These are phyloP conservation scores for Rhadina sibilatrix DNA, from an alignment of 2,113 vertebrate genomes.

Conservation along the genomic window DNA sequence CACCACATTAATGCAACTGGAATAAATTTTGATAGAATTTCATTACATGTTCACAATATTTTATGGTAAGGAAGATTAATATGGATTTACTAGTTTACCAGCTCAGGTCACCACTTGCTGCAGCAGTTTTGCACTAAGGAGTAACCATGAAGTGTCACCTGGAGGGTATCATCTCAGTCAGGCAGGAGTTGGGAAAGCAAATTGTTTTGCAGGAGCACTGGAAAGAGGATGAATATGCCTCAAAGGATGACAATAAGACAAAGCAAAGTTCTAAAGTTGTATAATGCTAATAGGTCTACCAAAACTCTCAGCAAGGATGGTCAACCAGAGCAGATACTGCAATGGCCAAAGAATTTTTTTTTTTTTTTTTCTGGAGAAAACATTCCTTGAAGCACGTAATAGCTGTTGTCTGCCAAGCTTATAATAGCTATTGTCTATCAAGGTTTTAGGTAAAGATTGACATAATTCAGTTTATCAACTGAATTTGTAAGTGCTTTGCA, in stretches of 20 bases:
- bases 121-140: background rate
- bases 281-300: background rate
- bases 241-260: background rate
- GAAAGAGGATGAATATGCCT: background rate
- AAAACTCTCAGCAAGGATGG: background rate
- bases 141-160: background rate
- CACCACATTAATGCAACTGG: background rate
- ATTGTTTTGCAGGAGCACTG: background rate
- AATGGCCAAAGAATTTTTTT: background rate
- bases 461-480: background rate
- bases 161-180: background rate
- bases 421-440: background rate
- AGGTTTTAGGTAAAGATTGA: background rate
- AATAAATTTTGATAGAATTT: background rate
- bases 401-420: background rate
- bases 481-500: background rate
- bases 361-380: background rate
- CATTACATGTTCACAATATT: background rate
- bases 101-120: background rate
- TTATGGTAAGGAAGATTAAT: background rate
- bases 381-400: background rate
- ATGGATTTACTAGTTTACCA: background rate
- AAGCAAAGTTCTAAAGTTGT: background rate
- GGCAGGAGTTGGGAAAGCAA: background rate
- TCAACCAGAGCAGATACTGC: background rate